phyloP scores from a whole-genome alignment of 2,113 vertebrate genomes.

The Bucco capensis region DNA sequence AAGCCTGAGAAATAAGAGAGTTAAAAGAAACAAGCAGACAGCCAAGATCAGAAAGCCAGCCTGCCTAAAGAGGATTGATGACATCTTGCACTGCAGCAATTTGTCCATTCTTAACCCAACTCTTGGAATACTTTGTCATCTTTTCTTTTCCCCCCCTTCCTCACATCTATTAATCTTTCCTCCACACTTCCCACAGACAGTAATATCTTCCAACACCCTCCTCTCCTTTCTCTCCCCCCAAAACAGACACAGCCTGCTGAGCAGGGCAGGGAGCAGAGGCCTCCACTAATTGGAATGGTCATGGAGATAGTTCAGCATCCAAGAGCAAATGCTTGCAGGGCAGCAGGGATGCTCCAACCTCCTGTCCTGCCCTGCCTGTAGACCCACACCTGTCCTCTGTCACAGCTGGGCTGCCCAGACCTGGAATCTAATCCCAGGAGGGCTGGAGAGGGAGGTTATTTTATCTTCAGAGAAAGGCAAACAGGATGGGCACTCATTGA shows the following conservation, averaged over 20 bases:
- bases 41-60: not conserved
- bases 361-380: not conserved
- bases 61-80: not conserved
- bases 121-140: not conserved
- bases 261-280: not conserved
- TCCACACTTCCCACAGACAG: not conserved
- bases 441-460: slow-evolving; percentile 18
- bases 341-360: fast-evolving
- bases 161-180: not conserved
- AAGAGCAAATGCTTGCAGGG: not conserved
- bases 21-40: not conserved
- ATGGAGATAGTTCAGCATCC: not conserved
- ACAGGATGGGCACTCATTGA: slow-evolving; percentile 15
- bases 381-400: slow-evolving; percentile 71
- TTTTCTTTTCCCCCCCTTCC: not conserved
- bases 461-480: slow-evolving; percentile 59
- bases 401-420: slow-evolving; percentile 60
- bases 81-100: not conserved
- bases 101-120: not conserved
- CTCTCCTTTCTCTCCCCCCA: not conserved
- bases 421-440: slow-evolving; percentile 15
- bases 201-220: not conserved
- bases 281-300: not conserved
- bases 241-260: not conserved
- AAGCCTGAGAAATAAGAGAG: not conserved